Base-by-base conservation (phyloP, 2,113 vertebrate species). In the Etheostoma cragini region DNA sequence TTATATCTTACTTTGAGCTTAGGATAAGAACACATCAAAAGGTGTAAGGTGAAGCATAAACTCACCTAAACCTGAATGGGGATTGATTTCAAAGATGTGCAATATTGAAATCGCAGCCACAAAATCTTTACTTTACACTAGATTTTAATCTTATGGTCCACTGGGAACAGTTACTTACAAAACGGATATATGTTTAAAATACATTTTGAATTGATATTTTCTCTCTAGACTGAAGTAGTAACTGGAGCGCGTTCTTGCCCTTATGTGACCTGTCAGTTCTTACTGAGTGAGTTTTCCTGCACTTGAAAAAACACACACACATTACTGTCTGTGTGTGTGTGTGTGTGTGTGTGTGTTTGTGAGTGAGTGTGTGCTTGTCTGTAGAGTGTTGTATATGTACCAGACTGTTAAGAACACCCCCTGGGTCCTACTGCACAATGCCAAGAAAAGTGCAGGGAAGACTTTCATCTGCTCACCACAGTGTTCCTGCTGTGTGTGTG, bases 381-480 rank as follows among this genome's bases (percentile, higher is more conserved):
- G 75, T 61, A 78, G 54, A 80, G 52, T 74, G 66, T 73, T 84
- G 86, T 80, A 42, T 80, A 42, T 77, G 76, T 76, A 66, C n/a
- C 38, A 81, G 63, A 87, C 53, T 72, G 82, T 77, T 26, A 63
- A 82, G 89, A 88, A 84, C 71, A 83, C 78, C 90, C 85, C 78
- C 78, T 87, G 81, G 82, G 86, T 86, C 80, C 69, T 84, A 80
- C 83, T 81, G 88, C 86, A 88, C 86, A 88, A 87, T 87, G 69
- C 84, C 74, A 82, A 88, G 82, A 88, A 81, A 83, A 88, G 83
- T 88, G 67, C 81, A 91, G 89, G 81, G 72, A 72, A 68, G 74
- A 91, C 89, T 91, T 94, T 94, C 82, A 94, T 92, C 88, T 90
- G 86, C 80, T 90, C 79, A 89, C 83, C 68, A 69, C 63, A 52